Conservation (phyloP, 1,140 invertebrate genomes). For the Ooceraea biroi region DNA sequence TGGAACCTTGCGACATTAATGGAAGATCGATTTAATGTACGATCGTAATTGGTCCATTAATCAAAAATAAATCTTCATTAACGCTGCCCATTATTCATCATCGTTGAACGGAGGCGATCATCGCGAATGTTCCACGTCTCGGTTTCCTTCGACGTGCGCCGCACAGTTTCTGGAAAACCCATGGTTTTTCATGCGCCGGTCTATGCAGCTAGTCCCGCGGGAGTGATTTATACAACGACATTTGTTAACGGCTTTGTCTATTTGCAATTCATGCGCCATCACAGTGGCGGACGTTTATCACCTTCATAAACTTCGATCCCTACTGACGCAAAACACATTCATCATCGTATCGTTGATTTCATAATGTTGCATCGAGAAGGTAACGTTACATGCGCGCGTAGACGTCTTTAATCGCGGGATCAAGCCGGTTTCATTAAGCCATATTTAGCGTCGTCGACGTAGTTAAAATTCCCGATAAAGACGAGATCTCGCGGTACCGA, state of each 20-base stretch:
- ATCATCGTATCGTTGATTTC: slow-evolving; percentile 75
- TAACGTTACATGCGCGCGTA: slow-evolving; percentile 37
- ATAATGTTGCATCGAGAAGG: slow-evolving; percentile 54
- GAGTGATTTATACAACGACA: slow-evolving; percentile 68
- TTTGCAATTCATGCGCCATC: slow-evolving; percentile 74
- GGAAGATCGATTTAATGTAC: slow-evolving; percentile 13
- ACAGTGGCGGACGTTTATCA: slow-evolving; percentile 67
- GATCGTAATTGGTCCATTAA: slow-evolving; percentile 23
- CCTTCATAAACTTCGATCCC: slow-evolving; percentile 73
- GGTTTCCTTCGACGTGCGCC: background rate
- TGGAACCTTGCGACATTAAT: slow-evolving; percentile 22
- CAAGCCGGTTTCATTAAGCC: slow-evolving; percentile 56
- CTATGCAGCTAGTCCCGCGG: background rate
- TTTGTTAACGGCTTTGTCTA: slow-evolving; percentile 73
- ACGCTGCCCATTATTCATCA: background rate
- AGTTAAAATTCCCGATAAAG: slow-evolving; percentile 44
- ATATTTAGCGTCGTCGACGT: slow-evolving; percentile 53
- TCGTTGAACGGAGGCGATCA: background rate
- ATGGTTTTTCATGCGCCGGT: slow-evolving; percentile 2
- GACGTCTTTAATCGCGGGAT: slow-evolving; percentile 39
- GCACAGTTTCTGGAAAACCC: slow-evolving; percentile 1
- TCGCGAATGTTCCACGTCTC: background rate
- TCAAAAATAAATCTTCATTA: slow-evolving; percentile 36
- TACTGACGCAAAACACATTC: slow-evolving; percentile 69
- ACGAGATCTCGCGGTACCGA: slow-evolving; percentile 29